These are phyloP conservation scores for Morpho helenor DNA, from an alignment of 2,888 invertebrate genomes.

Conservation along the genomic window DNA sequence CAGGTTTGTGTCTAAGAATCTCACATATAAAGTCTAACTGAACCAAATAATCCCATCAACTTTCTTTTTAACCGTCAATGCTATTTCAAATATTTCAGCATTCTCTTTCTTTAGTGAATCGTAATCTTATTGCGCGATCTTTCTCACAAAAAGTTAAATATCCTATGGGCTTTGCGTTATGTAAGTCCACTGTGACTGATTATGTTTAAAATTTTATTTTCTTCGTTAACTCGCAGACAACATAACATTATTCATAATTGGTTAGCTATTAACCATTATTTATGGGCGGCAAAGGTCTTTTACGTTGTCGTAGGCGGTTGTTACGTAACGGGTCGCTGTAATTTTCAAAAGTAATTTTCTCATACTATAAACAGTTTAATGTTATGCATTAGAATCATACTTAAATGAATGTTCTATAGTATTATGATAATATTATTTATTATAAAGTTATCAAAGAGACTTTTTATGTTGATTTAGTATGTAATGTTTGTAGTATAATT, in stretches of 20 bases:
- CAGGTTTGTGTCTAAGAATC: too few species aligned
- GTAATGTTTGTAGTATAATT: too few species aligned
- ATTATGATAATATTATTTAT: too few species aligned
- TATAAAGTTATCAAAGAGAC: too few species aligned
- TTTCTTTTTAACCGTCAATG: too few species aligned
- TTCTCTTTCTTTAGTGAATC: constrained; percentile 2
- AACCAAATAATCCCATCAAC: too few species aligned
- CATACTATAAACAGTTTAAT: constrained; percentile 7
- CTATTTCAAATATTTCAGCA: constrained; percentile 2
- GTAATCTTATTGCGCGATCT: constrained; percentile 13
- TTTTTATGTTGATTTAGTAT: too few species aligned
- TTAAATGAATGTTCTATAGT: too few species aligned
- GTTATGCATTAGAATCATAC: constrained; percentile 10
- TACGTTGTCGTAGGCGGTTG: constrained; percentile 37
- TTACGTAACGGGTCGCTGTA: constrained; percentile 45
- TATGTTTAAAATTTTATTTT: constrained; percentile 28
- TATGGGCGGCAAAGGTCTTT: constrained; percentile 38
- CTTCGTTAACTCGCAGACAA: constrained; percentile 27
- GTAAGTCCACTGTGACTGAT: constrained; percentile 22
- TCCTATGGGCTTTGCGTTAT: constrained; percentile 19
- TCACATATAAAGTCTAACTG: too few species aligned
- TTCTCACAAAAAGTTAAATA: constrained; percentile 19
- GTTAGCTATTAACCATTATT: constrained; percentile 32
- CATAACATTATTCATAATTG: constrained; percentile 29
- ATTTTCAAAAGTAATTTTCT: constrained; percentile 36